These are phyloP conservation scores for Pachliopta kotzebuea DNA, from an alignment of 2,888 invertebrate species.

Conservation along the genomic window DNA sequence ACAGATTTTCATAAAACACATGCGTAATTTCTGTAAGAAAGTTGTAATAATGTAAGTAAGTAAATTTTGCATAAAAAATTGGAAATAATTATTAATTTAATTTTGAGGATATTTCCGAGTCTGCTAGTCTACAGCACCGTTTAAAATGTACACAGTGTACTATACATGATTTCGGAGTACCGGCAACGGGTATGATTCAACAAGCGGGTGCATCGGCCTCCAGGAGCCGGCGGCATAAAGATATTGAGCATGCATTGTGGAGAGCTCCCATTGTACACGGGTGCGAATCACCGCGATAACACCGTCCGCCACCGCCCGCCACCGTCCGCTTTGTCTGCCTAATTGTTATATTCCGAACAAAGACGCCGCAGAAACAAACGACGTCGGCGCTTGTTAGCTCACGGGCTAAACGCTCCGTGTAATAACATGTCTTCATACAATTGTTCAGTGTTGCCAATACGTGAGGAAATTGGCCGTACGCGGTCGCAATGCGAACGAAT, in stretches of 20 bases:
- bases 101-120: background rate
- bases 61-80: too few relatives aligned
- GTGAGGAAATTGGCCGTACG: conserved; percentile 71
- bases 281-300: conserved; percentile 61
- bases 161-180: conserved; percentile 39
- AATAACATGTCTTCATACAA: conserved; percentile 77
- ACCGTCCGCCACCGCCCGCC: conserved; percentile 47
- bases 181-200: conserved; percentile 60
- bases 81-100: too few relatives aligned
- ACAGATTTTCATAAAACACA: too few relatives aligned
- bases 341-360: conserved; percentile 75
- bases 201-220: conserved; percentile 69
- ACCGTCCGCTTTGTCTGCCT: conserved; percentile 64
- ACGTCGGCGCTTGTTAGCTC: conserved; percentile 59
- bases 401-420: conserved; percentile 67
- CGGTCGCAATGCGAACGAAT: conserved; percentile 49
- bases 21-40: too few relatives aligned
- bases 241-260: conserved; percentile 74
- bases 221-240: conserved; percentile 66
- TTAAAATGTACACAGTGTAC: conserved; percentile 14
- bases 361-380: conserved; percentile 71
- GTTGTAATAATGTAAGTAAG: too few relatives aligned
- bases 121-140: background rate
- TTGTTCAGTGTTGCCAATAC: conserved; percentile 67
- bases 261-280: conserved; percentile 53